Percentiles rank a stretch among this genome's conserved stretches.
Evolutionary conservation across 2,888 invertebrate species (phyloP).

Genomic region (Acanthoscelides obtectus): DNA sequence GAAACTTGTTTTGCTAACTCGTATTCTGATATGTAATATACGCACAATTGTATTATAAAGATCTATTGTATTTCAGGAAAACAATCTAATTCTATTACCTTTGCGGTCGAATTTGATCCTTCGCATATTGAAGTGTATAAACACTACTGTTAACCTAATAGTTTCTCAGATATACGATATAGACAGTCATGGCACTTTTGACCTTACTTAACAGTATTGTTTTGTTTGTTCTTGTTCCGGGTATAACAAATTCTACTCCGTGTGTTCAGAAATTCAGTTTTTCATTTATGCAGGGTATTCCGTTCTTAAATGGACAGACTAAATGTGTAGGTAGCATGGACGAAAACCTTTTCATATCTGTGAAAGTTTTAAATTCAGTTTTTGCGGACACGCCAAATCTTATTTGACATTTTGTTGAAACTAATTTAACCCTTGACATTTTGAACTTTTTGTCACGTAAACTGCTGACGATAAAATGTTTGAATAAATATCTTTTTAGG

Average conservation of each 20-base stretch:
- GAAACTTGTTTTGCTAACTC: background rate
- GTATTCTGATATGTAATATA: background rate
- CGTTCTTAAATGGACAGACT: no score
- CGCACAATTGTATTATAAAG: background rate
- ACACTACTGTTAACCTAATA: background rate
- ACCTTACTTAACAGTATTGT: background rate
- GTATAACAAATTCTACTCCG: background rate
- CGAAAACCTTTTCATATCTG: no score
- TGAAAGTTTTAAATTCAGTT: no score
- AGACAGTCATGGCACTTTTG: background rate
- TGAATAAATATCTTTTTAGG: no score
- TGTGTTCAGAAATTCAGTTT: no score
- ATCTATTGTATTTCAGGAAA: constrained; percentile 3
- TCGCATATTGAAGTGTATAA: background rate
- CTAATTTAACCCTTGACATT: no score
- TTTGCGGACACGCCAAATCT: no score
- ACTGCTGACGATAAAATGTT: no score
- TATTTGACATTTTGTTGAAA: no score
- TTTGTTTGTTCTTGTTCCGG: background rate
- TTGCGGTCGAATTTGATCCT: background rate
- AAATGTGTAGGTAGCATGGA: no score
- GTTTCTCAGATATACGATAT: background rate
- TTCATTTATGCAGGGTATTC: no score
- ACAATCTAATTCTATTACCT: background rate
- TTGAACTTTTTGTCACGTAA: no score